Evolutionary conservation across 2,797 vertebrate species (phyloP).

Genomic region (Erethizon dorsatum): DNA sequence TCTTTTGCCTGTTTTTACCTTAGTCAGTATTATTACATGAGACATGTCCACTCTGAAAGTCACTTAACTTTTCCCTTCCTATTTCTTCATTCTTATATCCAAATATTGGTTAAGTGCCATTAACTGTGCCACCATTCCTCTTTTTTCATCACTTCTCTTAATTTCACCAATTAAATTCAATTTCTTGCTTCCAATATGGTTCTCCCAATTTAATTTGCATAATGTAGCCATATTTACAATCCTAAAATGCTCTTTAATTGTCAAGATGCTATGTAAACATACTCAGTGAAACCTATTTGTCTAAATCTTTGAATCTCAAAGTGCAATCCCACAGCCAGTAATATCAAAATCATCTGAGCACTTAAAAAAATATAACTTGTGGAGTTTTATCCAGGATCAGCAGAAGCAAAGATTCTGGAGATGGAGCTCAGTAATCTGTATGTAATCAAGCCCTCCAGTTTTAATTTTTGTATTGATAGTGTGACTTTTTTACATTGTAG

Average conservation of each 20-base stretch:
- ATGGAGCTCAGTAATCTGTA: neutral
- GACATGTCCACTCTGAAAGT: neutral
- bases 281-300: neutral
- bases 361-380: neutral
- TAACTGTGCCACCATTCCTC: neutral
- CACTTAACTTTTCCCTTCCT: neutral
- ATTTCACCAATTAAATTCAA: neutral
- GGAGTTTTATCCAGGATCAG: neutral
- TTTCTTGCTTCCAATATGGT: neutral
- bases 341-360: neutral
- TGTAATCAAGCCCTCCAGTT: neutral
- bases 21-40: neutral
- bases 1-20: neutral
- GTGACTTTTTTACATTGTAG: neutral
- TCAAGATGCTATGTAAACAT: neutral
- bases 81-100: neutral
- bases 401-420: neutral
- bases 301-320: neutral
- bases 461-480: neutral
- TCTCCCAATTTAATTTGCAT: neutral
- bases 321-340: neutral
- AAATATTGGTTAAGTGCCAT: neutral
- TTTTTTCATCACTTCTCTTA: neutral
- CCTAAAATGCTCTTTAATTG: neutral
- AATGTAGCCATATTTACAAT: neutral